Conservation (phyloP, 2,797 vertebrate genomes). For the Menidia menidia region DNA sequence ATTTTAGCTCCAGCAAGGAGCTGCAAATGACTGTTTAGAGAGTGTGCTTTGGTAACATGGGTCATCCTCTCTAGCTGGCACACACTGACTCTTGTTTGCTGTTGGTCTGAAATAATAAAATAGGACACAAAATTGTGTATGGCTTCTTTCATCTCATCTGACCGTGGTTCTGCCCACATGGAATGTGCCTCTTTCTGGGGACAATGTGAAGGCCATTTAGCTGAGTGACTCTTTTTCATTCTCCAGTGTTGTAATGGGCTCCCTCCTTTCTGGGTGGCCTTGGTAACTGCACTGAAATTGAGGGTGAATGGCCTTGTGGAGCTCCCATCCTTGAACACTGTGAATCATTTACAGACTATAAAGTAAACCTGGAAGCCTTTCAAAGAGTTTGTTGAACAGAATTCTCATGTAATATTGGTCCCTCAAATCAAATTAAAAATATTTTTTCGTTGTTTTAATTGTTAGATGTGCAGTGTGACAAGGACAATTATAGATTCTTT, state of each 20-base stretch:
- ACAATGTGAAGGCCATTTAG: constrained; percentile 56
- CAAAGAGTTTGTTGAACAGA: constrained; percentile 23
- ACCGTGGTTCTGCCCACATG: constrained; percentile 40
- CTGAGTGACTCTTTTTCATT: constrained; percentile 52
- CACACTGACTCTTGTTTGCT: constrained; percentile 32
- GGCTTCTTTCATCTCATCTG: constrained; percentile 41
- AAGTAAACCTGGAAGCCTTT: constrained; percentile 22
- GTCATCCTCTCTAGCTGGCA: constrained; percentile 13
- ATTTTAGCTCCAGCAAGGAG: constrained; percentile 1
- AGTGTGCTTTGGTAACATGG: constrained; percentile 19
- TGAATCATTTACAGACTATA: constrained; percentile 56
- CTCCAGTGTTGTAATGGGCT: constrained; percentile 41
- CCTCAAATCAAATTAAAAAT: too few relatives aligned
- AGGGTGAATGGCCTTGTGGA: constrained; percentile 38
- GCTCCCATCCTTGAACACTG: constrained; percentile 25
- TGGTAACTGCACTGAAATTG: constrained; percentile 43
- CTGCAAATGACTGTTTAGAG: not conserved
- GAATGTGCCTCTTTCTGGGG: constrained; percentile 33
- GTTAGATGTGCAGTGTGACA: not conserved
- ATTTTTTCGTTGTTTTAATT: not conserved
- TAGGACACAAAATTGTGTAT: constrained; percentile 11
- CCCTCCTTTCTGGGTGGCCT: constrained; percentile 31
- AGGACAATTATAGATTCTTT: not conserved
- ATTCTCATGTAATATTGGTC: not conserved
- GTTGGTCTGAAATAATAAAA: constrained; percentile 27